Base-by-base conservation (phyloP, 2,113 vertebrate species). In the Prochilodus magdalenae region DNA sequence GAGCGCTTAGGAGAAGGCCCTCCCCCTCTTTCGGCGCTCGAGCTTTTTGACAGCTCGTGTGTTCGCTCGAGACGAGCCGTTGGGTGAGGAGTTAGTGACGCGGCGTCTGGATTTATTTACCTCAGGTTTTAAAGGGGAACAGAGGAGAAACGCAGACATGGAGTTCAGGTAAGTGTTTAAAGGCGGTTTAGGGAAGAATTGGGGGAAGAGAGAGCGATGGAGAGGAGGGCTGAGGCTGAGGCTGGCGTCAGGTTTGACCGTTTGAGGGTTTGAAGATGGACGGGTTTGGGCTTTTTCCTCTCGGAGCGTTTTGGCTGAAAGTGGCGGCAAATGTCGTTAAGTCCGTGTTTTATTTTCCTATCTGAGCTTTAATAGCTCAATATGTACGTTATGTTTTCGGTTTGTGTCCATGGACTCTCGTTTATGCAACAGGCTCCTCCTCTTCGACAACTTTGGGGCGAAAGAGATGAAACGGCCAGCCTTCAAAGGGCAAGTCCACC, bases 131-230 rank as follows among this genome's bases (percentile, higher is more conserved):
- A 7, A 10, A 22, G 2, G 12, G 18, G 6, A 40, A 16, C 44
- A 44, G 33, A 44, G 33, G 13, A 70, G 1, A 2, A 70, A 44
- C n/a, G 33, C 66, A n/a, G 66, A 5, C 66, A 70, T 70, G 66
- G 66, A 44, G 66, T 14, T 70, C 66, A 70, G 10, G 66, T 70
- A 44, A 44, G 66, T 70, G 66, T 24, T 40, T 24, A 70, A n/a
- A 70, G 20, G 12, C 10, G 0, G 13, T 70, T 44, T 33, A 20
- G 18, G 18, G 16, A 69, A 13, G 20, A 44, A 22, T 6, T n/a
- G 12, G 66, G 12, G 18, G 2, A 5, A 69, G 66, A 24, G 22
- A 69, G 22, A 22, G 66, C 22, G 57, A 4, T 4, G 27, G 12
- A 65, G 7, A 8, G 5, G 60, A 29, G 26, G 0, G 60, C 4